Evolutionary conservation across 2,888 invertebrate genomes (phyloP).

Genomic region (Lysandra coridon): DNA sequence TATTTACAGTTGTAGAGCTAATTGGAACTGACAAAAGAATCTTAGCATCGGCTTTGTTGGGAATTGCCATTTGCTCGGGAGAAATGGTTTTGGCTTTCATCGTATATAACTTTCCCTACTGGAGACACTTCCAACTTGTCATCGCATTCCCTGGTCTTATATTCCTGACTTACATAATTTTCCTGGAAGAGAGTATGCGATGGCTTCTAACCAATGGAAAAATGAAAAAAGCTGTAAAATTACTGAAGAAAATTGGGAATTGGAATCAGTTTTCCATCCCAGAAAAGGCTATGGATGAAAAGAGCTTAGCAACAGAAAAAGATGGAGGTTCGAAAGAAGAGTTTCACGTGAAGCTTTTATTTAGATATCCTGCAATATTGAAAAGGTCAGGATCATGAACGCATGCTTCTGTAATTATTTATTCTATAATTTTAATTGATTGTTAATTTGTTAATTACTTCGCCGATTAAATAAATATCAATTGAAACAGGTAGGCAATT

Average conservation of each 20-base stretch:
- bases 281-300: slow-evolving; percentile 36
- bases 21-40: slow-evolving; percentile 63
- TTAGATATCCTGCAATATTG: slow-evolving; percentile 50
- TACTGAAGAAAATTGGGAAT: slow-evolving; percentile 68
- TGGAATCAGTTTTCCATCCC: slow-evolving; percentile 82
- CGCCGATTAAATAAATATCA: neutral
- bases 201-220: slow-evolving; percentile 84
- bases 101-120: slow-evolving; percentile 86
- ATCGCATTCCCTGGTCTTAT: slow-evolving; percentile 83
- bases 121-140: slow-evolving; percentile 84
- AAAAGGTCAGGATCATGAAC: slow-evolving; percentile 34
- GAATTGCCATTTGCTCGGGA: slow-evolving; percentile 77
- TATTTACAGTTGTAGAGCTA: slow-evolving; percentile 63
- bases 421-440: neutral
- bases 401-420: neutral
- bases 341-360: slow-evolving; percentile 37
- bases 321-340: slow-evolving; percentile 35
- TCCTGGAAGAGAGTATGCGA: slow-evolving; percentile 83
- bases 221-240: slow-evolving; percentile 67
- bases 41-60: slow-evolving; percentile 62
- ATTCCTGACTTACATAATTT: slow-evolving; percentile 81
- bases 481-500: neutral
- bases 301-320: slow-evolving; percentile 27
- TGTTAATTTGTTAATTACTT: neutral
- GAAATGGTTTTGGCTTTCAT: slow-evolving; percentile 84